Base-by-base conservation (phyloP, 2,888 invertebrate genomes). In the Drosophila anceps region DNA sequence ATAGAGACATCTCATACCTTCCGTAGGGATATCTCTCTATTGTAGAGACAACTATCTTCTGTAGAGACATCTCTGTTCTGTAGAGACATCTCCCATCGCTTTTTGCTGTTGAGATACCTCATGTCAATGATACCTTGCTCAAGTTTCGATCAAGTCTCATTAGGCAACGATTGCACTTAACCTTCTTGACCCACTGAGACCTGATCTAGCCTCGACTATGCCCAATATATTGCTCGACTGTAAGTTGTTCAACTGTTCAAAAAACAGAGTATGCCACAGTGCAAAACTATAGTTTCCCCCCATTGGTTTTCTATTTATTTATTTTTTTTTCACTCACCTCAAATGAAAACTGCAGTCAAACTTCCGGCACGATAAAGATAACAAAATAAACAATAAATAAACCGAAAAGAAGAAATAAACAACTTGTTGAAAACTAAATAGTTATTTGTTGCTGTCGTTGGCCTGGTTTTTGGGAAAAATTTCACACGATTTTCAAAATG, bases 401-500 rank as follows among this genome's bases (percentile, higher is more conserved):
- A 33, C 33, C 51, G 29, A 61, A 64, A 43, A 50, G 48, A 43
- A 51, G 55, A 53, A 54, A 75, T 68, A 31, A 31, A 31, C 8
- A 72, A 53, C 68, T 53, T 20, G 68, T 67, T 20, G 46, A 39
- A 66, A 67, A 68, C 18, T 44, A 67, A 74, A 76, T 64, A 69
- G 48, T 71, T 53, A 48, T 20, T 51, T 69, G 71, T 51, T 58
- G 82, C 51, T 58, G 80, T 44, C 44, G 44, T 66, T 72, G 83
- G 62, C 81, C 78, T 80, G 70, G 54, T 85, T 88, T 84, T 68
- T 61, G 13, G 43, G 37, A 51, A 72, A 84, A 67, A 10, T 73
- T 88, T 86, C 81, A 90, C 88, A 86, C 90, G 82, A 74, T 81
- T 82, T 82, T 87, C 66, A 76, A 90, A 88, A 88, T 88, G 82